Conservation (phyloP, 1,140 invertebrate genomes). For the Drosophila watanabei region DNA sequence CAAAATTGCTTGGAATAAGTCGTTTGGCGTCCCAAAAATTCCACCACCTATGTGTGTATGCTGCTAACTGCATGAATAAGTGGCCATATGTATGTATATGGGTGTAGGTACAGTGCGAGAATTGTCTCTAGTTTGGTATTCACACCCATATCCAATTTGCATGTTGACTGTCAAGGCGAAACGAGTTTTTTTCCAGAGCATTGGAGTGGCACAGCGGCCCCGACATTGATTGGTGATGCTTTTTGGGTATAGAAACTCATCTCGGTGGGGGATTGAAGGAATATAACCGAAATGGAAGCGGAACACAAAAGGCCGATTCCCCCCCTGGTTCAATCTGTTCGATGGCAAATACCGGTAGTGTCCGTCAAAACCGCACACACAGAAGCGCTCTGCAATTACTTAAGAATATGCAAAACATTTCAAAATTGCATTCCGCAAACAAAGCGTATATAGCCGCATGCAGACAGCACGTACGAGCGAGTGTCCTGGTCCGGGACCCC, state of each 20-base stretch:
- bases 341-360: conserved; percentile 25
- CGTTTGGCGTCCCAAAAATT: conserved; percentile 70
- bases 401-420: conserved; percentile 75
- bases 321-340: conserved; percentile 44
- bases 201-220: conserved; percentile 5
- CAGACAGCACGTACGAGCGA: conserved; percentile 23
- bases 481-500: conserved; percentile 23
- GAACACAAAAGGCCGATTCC: conserved; percentile 12
- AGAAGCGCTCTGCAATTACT: conserved; percentile 66
- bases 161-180: conserved; percentile 60
- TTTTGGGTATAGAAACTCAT: conserved; percentile 7
- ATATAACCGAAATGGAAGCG: conserved; percentile 12
- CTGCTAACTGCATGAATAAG: conserved; percentile 70
- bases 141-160: conserved; percentile 67
- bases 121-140: conserved; percentile 71
- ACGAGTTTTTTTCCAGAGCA: conserved; percentile 38
- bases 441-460: conserved; percentile 31
- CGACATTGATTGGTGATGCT: conserved; percentile 67
- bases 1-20: conserved; percentile 76
- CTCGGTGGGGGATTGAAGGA: not conserved
- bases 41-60: conserved; percentile 38
- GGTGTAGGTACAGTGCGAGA: conserved; percentile 22
- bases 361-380: conserved; percentile 33
- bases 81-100: conserved; percentile 42
- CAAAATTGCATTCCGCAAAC: conserved; percentile 70